phyloP scores from a whole-genome alignment of 1,140 invertebrate genomes.

The Zaprionus camerounensis region DNA sequence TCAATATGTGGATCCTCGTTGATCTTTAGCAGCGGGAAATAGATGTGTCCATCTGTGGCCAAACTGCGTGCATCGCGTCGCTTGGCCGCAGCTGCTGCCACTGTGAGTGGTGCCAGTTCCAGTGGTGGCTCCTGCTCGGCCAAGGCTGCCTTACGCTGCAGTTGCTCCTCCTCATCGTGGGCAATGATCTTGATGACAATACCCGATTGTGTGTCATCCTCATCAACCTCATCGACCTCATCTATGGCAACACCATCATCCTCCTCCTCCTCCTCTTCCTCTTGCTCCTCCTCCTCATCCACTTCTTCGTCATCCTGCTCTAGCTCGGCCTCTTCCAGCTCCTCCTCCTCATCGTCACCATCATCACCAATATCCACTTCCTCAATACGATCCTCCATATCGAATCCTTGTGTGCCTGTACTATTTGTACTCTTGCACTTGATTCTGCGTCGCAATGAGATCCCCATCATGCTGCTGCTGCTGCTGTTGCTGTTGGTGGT shows the following conservation, averaged over 20 bases:
- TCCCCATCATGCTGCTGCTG: conserved; percentile 3
- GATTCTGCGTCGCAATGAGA: conserved; percentile 63
- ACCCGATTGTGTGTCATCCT: conserved; percentile 64
- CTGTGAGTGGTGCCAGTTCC: conserved; percentile 53
- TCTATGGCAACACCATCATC: conserved; percentile 60
- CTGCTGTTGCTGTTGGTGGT: conserved; percentile 4
- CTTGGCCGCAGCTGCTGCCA: conserved; percentile 57
- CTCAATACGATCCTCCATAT: conserved; percentile 81
- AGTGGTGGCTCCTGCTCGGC: conserved; percentile 45
- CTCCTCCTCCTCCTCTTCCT: conserved; percentile 40
- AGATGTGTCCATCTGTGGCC: conserved; percentile 75
- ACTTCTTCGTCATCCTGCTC: conserved; percentile 43
- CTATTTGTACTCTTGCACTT: conserved; percentile 79
- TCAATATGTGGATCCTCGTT: conserved; percentile 78
- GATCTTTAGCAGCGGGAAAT: conserved; percentile 77
- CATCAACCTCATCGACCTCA: conserved; percentile 55
- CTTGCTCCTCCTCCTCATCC: conserved; percentile 33
- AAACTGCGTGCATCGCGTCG: conserved; percentile 58
- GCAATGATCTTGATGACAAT: conserved; percentile 61
- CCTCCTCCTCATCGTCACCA: conserved; percentile 42
- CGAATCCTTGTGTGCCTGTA: conserved; percentile 71
- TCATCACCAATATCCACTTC: conserved; percentile 74
- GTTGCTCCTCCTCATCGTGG: conserved; percentile 9
- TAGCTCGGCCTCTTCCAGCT: conserved; percentile 16
- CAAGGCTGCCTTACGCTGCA: not conserved